A percentile compares a stretch with the other conserved stretches of the same genome.
Conservation (phyloP, 2,113 vertebrate genomes). For the Melanostigma gelatinosum region DNA sequence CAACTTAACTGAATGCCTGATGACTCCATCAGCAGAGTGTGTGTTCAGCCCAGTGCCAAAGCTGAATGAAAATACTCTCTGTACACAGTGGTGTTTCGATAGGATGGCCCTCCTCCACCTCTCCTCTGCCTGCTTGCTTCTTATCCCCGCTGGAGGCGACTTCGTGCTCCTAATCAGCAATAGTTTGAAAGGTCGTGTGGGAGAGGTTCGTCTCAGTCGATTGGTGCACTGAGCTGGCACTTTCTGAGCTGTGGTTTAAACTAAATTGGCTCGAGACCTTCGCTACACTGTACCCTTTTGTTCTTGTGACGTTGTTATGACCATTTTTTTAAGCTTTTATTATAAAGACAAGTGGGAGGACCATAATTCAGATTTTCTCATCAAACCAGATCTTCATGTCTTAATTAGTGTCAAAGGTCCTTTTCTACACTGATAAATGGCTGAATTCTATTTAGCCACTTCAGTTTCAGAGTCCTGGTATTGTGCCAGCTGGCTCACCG, state of each 20-base stretch:
- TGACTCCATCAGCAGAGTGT: constrained; percentile 39
- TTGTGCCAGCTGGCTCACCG: no score
- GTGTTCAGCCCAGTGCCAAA: constrained; percentile 41
- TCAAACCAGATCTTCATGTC: background rate
- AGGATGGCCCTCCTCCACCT: constrained; percentile 47
- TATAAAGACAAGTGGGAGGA: background rate
- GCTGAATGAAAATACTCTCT: constrained; percentile 44
- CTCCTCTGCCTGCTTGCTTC: constrained; percentile 25
- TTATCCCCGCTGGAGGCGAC: constrained; percentile 51
- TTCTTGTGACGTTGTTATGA: constrained; percentile 8
- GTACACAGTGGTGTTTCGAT: constrained; percentile 53
- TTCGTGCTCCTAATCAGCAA: constrained; percentile 72
- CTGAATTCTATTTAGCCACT: background rate
- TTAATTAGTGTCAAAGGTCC: background rate
- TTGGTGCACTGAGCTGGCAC: constrained; percentile 40
- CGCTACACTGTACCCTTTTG: background rate
- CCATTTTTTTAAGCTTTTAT: background rate
- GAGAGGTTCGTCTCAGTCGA: constrained; percentile 61
- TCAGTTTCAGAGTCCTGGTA: background rate
- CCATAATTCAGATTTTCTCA: background rate
- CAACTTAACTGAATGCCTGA: constrained; percentile 47
- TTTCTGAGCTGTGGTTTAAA: constrained; percentile 27
- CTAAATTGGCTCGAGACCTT: constrained; percentile 38
- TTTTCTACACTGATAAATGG: background rate
- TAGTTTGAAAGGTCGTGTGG: constrained; percentile 71